Evolutionary conservation across 2,113 vertebrate genomes (phyloP), one percentile per base, ranked within the genome.

Genomic region (Lamprotornis superbus): DNA sequence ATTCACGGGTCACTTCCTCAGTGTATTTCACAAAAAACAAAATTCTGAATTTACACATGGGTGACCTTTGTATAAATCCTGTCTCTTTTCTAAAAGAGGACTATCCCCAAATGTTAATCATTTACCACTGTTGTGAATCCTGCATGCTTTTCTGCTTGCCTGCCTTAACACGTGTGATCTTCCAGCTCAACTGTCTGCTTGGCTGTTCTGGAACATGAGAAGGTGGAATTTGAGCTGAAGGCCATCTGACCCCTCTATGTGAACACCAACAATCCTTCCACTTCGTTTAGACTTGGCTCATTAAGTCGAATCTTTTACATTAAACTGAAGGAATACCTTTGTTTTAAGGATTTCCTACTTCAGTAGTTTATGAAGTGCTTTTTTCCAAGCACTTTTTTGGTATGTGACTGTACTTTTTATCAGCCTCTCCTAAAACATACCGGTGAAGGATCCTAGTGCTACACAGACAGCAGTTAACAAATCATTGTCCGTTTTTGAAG

Each of bases 61-160:
- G 35, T 86, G 70, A 92, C 61, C 47, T 67, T 80, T 35, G 9
- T 65, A 44, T 78, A 93, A 79, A 90, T 90, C 21, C 74, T 90
- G 22, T 83, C 92, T 82, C 76, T 96, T 96, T 97, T 97, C 97
- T 98, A 84, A 91, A 94, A 93, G 96, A 98, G 88, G 95, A 97
- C 97, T 97, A 47, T 69, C 39, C 52, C 67, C 44, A 12, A 90
- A 23, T 18, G 7, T 80, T 92, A 93, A 81, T 69, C 21, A 76
- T 88, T 94, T 73, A 65, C 64, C 1, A 4, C 64, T 69, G n/a
- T 27, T 82, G 57, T 80, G 70, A 77, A 65, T 92, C 84, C 64
- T 92, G 15, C 89, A 86, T 87, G 83, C 69, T 88, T 92, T 96
- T 95, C 86, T 94, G 71, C 76, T 93, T 89, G 70, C 61, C 49